Conservation (phyloP, 1,140 invertebrate genomes). For the Pectinophora gossypiella region DNA sequence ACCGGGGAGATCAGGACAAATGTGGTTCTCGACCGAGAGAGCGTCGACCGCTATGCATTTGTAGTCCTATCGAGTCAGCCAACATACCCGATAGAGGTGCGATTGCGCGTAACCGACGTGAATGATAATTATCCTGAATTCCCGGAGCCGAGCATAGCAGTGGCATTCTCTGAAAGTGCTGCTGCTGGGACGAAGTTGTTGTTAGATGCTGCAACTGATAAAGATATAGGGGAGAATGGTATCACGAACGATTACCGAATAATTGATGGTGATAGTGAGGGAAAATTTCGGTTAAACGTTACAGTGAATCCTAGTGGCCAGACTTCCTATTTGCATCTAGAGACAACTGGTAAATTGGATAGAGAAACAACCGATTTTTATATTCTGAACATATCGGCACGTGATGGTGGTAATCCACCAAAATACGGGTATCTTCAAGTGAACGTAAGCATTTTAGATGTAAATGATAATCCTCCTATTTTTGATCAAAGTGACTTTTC, state of each 20-base stretch:
- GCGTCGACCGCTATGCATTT: constrained; percentile 89
- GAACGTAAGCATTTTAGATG: constrained; percentile 93
- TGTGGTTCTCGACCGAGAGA: constrained; percentile 87
- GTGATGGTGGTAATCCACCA: constrained; percentile 89
- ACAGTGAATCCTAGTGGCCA: constrained; percentile 92
- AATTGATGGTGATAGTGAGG: constrained; percentile 90
- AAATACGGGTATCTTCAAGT: constrained; percentile 90
- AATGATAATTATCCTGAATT: constrained; percentile 95
- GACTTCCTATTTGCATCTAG: constrained; percentile 91
- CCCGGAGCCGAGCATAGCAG: constrained; percentile 89
- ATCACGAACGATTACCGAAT: constrained; percentile 92
- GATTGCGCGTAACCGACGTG: constrained; percentile 89
- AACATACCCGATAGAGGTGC: constrained; percentile 94
- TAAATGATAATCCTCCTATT: constrained; percentile 96
- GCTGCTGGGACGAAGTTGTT: constrained; percentile 89
- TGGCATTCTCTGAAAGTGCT: constrained; percentile 93
- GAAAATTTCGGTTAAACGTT: constrained; percentile 90
- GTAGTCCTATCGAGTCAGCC: constrained; percentile 94
- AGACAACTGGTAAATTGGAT: constrained; percentile 92
- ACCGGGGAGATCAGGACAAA: constrained; percentile 90
- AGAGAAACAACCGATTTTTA: constrained; percentile 90
- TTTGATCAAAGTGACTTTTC: constrained; percentile 96
- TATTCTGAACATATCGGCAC: constrained; percentile 91
- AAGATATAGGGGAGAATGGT: constrained; percentile 90
- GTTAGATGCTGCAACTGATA: constrained; percentile 91